phyloP scores from a whole-genome alignment of 2,888 invertebrate genomes.

The Athetis lepigone region DNA sequence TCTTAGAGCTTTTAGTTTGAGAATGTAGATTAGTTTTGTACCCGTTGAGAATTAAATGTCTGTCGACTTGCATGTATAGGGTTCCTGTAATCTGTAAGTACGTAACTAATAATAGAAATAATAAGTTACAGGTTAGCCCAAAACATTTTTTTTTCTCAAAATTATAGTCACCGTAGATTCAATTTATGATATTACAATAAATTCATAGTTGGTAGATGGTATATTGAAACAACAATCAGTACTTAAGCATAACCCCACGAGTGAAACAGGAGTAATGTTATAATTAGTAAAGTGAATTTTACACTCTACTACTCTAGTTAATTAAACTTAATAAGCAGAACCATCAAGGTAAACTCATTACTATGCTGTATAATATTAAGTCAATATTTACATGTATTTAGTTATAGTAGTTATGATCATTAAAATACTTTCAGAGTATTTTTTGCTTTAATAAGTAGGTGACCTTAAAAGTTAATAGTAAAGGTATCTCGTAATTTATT shows the following conservation, averaged over 20 bases:
- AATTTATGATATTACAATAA: too few species aligned
- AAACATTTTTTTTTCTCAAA: too few species aligned
- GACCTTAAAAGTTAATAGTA: neutral
- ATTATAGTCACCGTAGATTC: too few species aligned
- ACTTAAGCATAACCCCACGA: too few species aligned
- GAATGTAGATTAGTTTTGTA: neutral
- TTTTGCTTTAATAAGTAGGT: neutral
- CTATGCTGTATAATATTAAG: too few species aligned
- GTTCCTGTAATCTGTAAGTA: too few species aligned
- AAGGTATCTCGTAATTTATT: neutral
- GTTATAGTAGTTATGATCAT: neutral
- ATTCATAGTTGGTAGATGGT: too few species aligned
- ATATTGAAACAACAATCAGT: too few species aligned
- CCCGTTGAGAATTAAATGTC: too few species aligned
- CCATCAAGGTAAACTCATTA: conserved; percentile 2
- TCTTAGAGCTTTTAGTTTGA: neutral
- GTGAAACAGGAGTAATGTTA: neutral
- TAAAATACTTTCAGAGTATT: neutral
- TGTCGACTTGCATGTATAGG: too few species aligned
- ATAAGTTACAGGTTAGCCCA: too few species aligned
- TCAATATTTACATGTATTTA: neutral
- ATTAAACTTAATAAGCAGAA: neutral
- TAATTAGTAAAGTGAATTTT: neutral
- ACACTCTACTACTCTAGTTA: neutral
- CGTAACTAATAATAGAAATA: too few species aligned